A percentile compares a stretch with the other conserved stretches of the same genome.
Evolutionary conservation across 2,113 vertebrate species (phyloP).

Genomic region (Saguinus midas): DNA sequence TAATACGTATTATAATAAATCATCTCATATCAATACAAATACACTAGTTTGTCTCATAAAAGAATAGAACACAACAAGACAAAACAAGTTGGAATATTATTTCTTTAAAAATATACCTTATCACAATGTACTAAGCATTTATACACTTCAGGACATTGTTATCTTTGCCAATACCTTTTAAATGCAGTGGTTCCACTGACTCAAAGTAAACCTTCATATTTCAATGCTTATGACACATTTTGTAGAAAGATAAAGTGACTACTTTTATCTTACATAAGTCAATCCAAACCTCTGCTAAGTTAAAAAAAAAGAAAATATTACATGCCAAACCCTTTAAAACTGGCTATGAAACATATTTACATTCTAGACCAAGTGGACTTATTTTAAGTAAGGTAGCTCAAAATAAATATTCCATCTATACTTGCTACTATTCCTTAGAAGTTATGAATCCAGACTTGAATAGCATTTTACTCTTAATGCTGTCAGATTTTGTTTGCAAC

Average conservation of each 20-base stretch:
- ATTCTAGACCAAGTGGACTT: background rate
- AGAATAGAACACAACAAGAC: background rate
- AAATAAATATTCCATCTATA: constrained; percentile 5
- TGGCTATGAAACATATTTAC: background rate
- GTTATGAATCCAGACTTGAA: background rate
- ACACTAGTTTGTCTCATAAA: background rate
- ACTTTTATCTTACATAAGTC: constrained; percentile 21
- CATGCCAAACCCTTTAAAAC: background rate
- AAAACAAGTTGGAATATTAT: background rate
- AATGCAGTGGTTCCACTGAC: background rate
- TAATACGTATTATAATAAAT: background rate
- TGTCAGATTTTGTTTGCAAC: background rate
- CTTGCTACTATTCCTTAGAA: background rate
- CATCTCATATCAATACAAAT: background rate
- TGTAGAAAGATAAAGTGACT: background rate
- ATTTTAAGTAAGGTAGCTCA: background rate
- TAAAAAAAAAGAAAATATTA: background rate
- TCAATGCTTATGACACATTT: background rate
- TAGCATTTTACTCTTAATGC: background rate
- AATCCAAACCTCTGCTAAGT: background rate
- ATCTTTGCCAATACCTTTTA: background rate
- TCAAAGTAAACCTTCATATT: background rate
- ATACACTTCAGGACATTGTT: background rate
- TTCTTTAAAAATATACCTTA: background rate
- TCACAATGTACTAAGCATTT: background rate